A percentile compares a stretch with the other conserved stretches of the same genome.
Conservation (phyloP, 2,888 invertebrate species). For the Orchestes rusci region DNA sequence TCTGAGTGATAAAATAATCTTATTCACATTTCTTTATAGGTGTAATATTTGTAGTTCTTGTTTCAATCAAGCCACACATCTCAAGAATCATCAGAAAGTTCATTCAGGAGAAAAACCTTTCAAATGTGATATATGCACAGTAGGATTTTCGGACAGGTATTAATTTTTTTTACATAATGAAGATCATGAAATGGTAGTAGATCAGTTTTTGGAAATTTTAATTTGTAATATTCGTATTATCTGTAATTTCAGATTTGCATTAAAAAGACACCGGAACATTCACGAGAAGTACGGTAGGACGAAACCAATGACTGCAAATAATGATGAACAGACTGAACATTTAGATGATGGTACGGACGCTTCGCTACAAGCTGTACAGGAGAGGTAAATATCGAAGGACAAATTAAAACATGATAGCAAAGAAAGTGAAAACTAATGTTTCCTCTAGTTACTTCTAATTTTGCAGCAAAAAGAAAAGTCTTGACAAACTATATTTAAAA, state of each 20-base stretch:
- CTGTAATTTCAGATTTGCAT: slow-evolving; percentile 63
- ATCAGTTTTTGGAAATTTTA: neutral
- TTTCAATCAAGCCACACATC: slow-evolving; percentile 82
- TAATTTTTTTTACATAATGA: too few relatives aligned
- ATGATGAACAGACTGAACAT: slow-evolving; percentile 31
- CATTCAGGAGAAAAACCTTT: slow-evolving; percentile 77
- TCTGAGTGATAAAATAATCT: neutral
- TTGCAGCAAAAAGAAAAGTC: too few relatives aligned
- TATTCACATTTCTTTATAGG: slow-evolving; percentile 34
- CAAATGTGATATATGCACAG: slow-evolving; percentile 77
- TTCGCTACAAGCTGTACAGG: slow-evolving; percentile 15
- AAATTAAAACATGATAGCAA: neutral
- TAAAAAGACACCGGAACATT: slow-evolving; percentile 79
- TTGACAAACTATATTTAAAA: too few relatives aligned
- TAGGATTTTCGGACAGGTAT: slow-evolving; percentile 73
- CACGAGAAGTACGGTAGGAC: slow-evolving; percentile 77
- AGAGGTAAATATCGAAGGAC: neutral
- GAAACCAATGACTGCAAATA: slow-evolving; percentile 42
- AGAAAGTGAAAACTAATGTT: too few relatives aligned
- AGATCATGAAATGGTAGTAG: too few relatives aligned
- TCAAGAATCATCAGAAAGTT: slow-evolving; percentile 82
- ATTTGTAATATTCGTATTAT: too few relatives aligned
- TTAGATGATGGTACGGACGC: slow-evolving; percentile 27
- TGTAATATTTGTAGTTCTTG: slow-evolving; percentile 85
- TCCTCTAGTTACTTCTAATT: too few relatives aligned